These are phyloP conservation scores for Polydrusus pterygomalis DNA, from an alignment of 2,888 invertebrate species.

Conservation along the genomic window DNA sequence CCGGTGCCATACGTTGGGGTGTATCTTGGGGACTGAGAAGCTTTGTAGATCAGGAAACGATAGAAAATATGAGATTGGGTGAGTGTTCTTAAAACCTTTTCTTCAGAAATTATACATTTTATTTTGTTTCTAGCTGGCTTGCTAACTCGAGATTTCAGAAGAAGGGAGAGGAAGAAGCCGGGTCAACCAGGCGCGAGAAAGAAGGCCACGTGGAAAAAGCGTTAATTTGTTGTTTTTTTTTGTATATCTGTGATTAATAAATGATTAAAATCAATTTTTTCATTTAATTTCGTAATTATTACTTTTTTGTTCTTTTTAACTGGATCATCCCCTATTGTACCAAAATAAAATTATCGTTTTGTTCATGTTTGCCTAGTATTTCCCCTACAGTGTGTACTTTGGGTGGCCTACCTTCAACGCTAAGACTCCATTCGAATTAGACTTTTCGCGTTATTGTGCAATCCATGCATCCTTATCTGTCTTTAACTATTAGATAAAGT, in stretches of 20 bases:
- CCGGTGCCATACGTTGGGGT: slow-evolving; percentile 93
- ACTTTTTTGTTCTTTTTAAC: not conserved
- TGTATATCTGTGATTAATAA: too few species aligned
- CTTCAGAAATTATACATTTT: not conserved
- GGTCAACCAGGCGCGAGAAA: slow-evolving; percentile 93
- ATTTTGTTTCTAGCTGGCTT: slow-evolving; percentile 82
- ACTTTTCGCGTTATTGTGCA: too few species aligned
- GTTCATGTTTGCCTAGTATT: not conserved
- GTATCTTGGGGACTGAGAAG: slow-evolving; percentile 88
- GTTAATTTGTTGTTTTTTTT: slow-evolving; percentile 74
- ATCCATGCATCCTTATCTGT: too few species aligned
- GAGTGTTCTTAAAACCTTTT: slow-evolving; percentile 59
- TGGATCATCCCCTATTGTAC: not conserved
- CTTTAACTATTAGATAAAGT: too few species aligned
- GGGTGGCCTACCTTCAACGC: not conserved
- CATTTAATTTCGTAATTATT: not conserved
- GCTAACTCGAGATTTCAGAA: slow-evolving; percentile 85
- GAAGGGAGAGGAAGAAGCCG: slow-evolving; percentile 92
- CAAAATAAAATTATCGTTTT: not conserved
- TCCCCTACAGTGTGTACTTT: not conserved
- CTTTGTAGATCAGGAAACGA: slow-evolving; percentile 85
- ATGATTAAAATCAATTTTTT: not conserved
- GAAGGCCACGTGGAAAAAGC: slow-evolving; percentile 94
- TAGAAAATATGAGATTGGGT: slow-evolving; percentile 92
- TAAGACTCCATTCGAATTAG: too few species aligned